A percentile compares a stretch with the other conserved stretches of the same genome.
Conservation (phyloP, 2,888 invertebrate species). For the Acrobeloides nanus region DNA sequence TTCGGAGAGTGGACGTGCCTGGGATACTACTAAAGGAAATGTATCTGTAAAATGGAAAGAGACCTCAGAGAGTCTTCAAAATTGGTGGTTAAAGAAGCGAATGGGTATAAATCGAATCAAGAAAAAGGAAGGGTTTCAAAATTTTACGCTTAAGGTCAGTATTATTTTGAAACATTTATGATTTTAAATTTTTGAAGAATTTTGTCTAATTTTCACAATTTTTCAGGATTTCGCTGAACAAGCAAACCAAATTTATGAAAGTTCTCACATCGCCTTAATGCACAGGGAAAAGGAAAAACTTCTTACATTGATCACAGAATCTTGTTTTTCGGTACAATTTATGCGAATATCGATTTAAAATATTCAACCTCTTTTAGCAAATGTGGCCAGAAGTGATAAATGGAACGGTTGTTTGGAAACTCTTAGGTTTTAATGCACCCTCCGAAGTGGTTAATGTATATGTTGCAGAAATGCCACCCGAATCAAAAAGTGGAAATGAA, state of each 20-base stretch:
- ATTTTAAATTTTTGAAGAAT: conserved; percentile 9
- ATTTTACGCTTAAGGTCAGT: conserved; percentile 37
- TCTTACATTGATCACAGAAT: conserved; percentile 40
- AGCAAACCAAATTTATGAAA: conserved; percentile 42
- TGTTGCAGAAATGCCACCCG: conserved; percentile 43
- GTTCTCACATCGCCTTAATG: conserved; percentile 40
- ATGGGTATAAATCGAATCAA: conserved; percentile 36
- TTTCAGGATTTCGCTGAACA: conserved; percentile 31
- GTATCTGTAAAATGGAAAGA: too few relatives aligned
- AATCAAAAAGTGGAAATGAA: conserved; percentile 47
- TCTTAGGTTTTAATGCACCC: conserved; percentile 34
- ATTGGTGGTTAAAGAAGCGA: conserved; percentile 8
- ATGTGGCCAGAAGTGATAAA: conserved; percentile 52
- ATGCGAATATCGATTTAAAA: background rate
- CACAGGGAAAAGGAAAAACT: conserved; percentile 30
- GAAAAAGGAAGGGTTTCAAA: conserved; percentile 48
- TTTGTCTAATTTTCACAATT: background rate
- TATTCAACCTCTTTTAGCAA: conserved; percentile 32
- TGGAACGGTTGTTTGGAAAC: conserved; percentile 45
- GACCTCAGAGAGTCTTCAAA: too few relatives aligned
- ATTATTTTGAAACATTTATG: conserved; percentile 1
- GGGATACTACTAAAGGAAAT: too few relatives aligned
- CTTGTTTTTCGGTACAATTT: conserved; percentile 36
- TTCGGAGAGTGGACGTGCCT: too few relatives aligned
- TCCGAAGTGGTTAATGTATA: conserved; percentile 41